Base-by-base conservation (phyloP, 2,797 vertebrate genomes). In the Rhinophrynus dorsalis region DNA sequence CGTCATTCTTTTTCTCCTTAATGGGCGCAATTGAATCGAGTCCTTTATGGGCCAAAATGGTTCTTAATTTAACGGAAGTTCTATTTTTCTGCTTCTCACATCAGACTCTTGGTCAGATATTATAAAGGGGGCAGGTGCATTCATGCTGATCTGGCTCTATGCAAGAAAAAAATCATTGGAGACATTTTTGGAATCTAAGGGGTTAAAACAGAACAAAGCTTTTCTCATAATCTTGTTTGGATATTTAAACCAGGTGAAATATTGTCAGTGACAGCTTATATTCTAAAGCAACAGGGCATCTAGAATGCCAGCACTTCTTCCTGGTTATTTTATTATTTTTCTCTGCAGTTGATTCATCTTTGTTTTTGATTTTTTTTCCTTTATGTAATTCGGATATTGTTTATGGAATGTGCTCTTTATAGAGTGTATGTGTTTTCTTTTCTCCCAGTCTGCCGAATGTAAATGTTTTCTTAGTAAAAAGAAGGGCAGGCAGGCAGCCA, bases 301-400 rank as follows among this genome's bases (percentile, higher is more conserved):
- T n/a, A n/a, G n/a, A n/a, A n/a, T n/a, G n/a, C n/a, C n/a, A n/a
- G n/a, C n/a, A n/a, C n/a, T n/a, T n/a, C n/a, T n/a, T n/a, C 29
- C 29, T 18, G 33, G 9, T 55, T 33, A 10, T 21, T 10, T 20
- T 37, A 38, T 56, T 56, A 37, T 37, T 23, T 12, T 23, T 1
- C 35, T 38, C 4, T 40, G 21, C 55, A 58, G 12, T 42, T 8
- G 33, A 40, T 58, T 40, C 1, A 23, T 21, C n/a, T 58, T 23
- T 40, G 13, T 1, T 40, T 24, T 38, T 20, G 37, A 27, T 42
- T 40, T 58, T 58, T 42, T 17, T 38, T 58, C 11, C 5, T 58
- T 42, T 42, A 42, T 58, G 55, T 26, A 40, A 15, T 26, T 11
- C 55, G n/a, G n/a, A 27, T 26, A 56, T 35, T 55, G 21, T 58